A percentile compares a stretch with the other conserved stretches of the same genome.
These are phyloP conservation scores for Dynastes grantii DNA, from an alignment of 2,888 invertebrate species.

Conservation along the genomic window DNA sequence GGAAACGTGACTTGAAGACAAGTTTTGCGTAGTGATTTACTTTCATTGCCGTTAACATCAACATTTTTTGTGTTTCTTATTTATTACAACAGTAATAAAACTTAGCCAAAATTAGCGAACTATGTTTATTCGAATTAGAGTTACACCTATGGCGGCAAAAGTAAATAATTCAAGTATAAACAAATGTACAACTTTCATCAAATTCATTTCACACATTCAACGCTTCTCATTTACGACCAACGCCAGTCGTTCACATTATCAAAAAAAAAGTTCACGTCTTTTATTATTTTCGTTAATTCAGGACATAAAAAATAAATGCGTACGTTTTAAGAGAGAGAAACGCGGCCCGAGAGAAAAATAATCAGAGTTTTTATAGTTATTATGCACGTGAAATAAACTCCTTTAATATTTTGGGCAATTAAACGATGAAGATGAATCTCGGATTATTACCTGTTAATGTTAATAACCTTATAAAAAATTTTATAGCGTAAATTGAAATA, in stretches of 20 bases:
- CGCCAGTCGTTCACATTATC: conserved; percentile 43
- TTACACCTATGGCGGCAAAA: conserved; percentile 3
- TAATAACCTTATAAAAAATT: conserved; percentile 53
- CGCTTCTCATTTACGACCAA: conserved; percentile 43
- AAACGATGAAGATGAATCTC: conserved; percentile 48
- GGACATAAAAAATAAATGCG: conserved; percentile 48
- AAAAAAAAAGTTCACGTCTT: conserved; percentile 42
- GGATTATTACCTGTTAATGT: conserved; percentile 48
- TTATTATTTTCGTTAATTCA: conserved; percentile 46
- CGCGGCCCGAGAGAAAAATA: conserved; percentile 41
- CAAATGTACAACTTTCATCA: conserved; percentile 40
- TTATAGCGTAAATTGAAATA: conserved; percentile 50
- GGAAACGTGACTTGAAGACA: background rate
- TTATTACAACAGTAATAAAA: conserved; percentile 25
- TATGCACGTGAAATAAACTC: conserved; percentile 47
- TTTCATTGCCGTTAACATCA: background rate
- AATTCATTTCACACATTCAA: conserved; percentile 42
- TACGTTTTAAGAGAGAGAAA: conserved; percentile 46
- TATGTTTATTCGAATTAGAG: conserved; percentile 20
- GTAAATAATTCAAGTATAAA: conserved; percentile 36
- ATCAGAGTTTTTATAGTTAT: conserved; percentile 48
- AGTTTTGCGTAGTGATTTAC: too few relatives aligned
- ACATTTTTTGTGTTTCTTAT: background rate
- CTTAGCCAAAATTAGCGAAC: conserved; percentile 24
- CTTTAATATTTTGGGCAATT: conserved; percentile 50